A percentile compares a stretch with the other conserved stretches of the same genome.
Conservation (phyloP, 1,140 invertebrate species). For the Magallana gigas region DNA sequence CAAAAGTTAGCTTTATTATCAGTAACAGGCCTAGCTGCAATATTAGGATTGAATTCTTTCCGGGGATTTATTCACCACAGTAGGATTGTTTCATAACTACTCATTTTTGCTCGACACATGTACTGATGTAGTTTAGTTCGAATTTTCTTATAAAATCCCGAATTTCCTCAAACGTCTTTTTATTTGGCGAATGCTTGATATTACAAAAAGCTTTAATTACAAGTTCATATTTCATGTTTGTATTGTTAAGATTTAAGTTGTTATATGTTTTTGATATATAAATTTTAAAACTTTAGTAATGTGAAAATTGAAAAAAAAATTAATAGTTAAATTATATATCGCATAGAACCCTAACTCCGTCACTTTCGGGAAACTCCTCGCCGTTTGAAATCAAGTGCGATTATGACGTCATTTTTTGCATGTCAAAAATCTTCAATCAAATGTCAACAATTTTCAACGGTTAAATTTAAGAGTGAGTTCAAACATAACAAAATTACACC, state of each 20-base stretch:
- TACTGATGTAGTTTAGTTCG: background rate
- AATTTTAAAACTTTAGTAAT: background rate
- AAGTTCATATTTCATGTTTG: background rate
- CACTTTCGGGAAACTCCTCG: no score
- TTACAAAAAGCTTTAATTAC: no score
- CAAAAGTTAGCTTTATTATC: background rate
- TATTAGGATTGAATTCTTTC: background rate
- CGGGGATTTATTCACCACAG: constrained; percentile 7
- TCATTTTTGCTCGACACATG: background rate
- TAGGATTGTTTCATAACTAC: background rate
- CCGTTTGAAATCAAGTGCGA: no score
- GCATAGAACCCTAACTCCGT: no score
- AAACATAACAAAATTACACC: no score
- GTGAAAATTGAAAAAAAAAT: no score
- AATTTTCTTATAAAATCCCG: background rate
- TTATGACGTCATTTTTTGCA: no score
- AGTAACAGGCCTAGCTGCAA: background rate
- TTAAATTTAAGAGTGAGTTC: no score
- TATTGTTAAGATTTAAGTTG: background rate
- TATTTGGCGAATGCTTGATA: no score
- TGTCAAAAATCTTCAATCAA: no score
- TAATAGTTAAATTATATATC: no score
- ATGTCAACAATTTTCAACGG: no score
- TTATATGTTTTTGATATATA: background rate
- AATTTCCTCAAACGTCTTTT: background rate